Percentiles rank a stretch among this genome's conserved stretches.
phyloP scores from a whole-genome alignment of 2,113 vertebrate genomes.

The Urocynchramus pylzowi region DNA sequence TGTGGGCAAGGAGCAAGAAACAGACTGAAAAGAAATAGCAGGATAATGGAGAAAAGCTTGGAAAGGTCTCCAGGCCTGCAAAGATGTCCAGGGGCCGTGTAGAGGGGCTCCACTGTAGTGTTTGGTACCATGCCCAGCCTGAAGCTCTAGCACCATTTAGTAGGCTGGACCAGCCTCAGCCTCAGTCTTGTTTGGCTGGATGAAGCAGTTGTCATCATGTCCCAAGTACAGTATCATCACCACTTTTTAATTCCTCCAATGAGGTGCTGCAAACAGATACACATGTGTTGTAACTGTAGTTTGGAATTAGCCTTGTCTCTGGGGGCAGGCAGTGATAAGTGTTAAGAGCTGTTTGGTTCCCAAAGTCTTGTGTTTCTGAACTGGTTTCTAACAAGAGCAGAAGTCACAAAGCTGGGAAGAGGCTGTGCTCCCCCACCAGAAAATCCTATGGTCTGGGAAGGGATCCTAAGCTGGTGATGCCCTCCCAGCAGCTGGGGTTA shows the following conservation, averaged over 20 bases:
- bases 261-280: slow-evolving; percentile 36
- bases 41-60: neutral
- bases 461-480: neutral
- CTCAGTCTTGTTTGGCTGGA: neutral
- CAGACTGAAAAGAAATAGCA: neutral
- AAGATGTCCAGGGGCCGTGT: neutral
- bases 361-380: neutral
- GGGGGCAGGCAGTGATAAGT: neutral
- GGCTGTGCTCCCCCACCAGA: neutral
- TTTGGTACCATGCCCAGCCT: slow-evolving; percentile 42
- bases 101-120: neutral
- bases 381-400: neutral
- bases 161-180: slow-evolving; percentile 11
- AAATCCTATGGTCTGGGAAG: neutral
- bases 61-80: neutral
- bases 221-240: neutral
- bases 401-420: neutral
- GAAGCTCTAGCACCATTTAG: slow-evolving; percentile 5
- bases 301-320: neutral
- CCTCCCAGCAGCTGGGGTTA: neutral
- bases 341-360: neutral
- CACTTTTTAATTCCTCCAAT: slow-evolving; percentile 15
- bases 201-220: slow-evolving; percentile 5
- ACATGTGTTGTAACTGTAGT: neutral
- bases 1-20: neutral